A percentile compares a stretch with the other conserved stretches of the same genome.
These are phyloP conservation scores for Leptodactylus fuscus DNA, from an alignment of 2,113 vertebrate genomes.

Conservation along the genomic window DNA sequence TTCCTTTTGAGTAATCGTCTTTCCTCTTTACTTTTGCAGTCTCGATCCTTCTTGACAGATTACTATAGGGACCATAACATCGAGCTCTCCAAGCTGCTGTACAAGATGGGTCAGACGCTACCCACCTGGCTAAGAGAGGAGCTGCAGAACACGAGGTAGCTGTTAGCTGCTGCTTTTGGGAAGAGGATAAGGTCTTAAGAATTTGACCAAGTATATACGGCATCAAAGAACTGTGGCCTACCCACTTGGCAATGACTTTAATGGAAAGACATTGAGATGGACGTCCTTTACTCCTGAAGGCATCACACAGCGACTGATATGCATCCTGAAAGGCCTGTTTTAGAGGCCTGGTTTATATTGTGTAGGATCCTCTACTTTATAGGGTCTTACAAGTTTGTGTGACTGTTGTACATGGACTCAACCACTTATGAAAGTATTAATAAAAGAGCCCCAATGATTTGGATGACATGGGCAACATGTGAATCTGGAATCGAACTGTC, in stretches of 20 bases:
- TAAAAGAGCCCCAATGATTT: constrained; percentile 21
- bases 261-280: neutral
- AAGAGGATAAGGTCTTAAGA: constrained; percentile 5
- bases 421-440: constrained; percentile 57
- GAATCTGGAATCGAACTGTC: neutral
- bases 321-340: constrained; percentile 57
- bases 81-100: constrained; percentile 95
- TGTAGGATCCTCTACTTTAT: constrained; percentile 51
- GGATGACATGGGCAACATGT: constrained; percentile 8
- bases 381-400: constrained; percentile 47
- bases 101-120: constrained; percentile 92
- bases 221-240: constrained; percentile 16
- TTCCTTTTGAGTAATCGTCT: neutral
- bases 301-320: constrained; percentile 30
- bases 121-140: constrained; percentile 96
- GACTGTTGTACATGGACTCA: constrained; percentile 57
- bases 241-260: neutral
- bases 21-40: constrained; percentile 71
- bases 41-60: constrained; percentile 87
- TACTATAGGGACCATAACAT: constrained; percentile 96
- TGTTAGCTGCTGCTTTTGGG: constrained; percentile 49
- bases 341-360: constrained; percentile 55
- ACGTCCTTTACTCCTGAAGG: constrained; percentile 33
- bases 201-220: neutral
- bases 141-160: constrained; percentile 95